A percentile compares a stretch with the other conserved stretches of the same genome.
phyloP scores from a whole-genome alignment of 2,888 invertebrate genomes.

The Eristalis pertinax region DNA sequence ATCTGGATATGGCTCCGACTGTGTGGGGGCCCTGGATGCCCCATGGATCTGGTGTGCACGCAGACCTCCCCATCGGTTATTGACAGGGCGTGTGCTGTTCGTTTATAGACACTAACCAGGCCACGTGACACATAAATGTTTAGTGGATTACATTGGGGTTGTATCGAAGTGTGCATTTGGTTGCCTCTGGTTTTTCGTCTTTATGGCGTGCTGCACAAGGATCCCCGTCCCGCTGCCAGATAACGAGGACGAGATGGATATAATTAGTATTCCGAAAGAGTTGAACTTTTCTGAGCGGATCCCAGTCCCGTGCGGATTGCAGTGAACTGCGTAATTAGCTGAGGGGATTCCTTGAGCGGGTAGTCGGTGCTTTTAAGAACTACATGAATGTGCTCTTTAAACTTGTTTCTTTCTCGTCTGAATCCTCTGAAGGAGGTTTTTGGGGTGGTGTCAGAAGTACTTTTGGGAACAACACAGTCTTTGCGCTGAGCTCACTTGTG shows the following conservation, averaged over 20 bases:
- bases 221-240: constrained; percentile 12
- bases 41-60: constrained; percentile 9
- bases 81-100: constrained; percentile 25
- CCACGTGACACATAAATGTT: constrained; percentile 51
- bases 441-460: too few species aligned
- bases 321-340: constrained; percentile 31
- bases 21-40: too few species aligned
- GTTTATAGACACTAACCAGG: constrained; percentile 49
- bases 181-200: background rate
- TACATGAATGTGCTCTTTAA: background rate
- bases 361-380: background rate
- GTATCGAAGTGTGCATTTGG: background rate
- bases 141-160: constrained; percentile 31
- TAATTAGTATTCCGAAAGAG: constrained; percentile 47
- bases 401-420: background rate
- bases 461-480: too few species aligned
- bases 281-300: background rate
- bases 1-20: constrained; percentile 13
- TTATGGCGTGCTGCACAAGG: constrained; percentile 4
- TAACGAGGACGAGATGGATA: constrained; percentile 35
- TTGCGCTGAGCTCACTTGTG: too few species aligned
- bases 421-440: too few species aligned
- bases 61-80: too few species aligned
- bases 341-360: background rate
- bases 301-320: background rate